Evolutionary conservation across 2,113 vertebrate species (phyloP), one percentile per base, ranked within the genome.

Genomic region (Leuciscus idus): DNA sequence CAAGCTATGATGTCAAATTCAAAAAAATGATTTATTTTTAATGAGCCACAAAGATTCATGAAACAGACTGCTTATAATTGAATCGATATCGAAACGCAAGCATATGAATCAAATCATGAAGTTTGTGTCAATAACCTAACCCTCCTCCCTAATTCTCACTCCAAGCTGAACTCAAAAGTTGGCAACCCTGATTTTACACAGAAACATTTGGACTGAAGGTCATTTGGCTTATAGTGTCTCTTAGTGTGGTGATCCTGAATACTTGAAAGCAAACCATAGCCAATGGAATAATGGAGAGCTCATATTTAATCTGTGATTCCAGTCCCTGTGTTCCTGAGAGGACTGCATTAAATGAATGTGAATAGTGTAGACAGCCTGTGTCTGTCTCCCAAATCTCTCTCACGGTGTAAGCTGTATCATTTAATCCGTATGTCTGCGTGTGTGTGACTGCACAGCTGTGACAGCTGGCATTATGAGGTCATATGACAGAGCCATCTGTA

Each of bases 381-480:
- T 39, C 8, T 52, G 19, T 28, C 62, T 82, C 80, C 62, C 62
- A 52, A 70, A 82, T 82, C 43, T 82, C 62, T 82, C 10, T 33
- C 48, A 82, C 79, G 48, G 79, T 66, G 17, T 19, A 66, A 82
- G 46, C 62, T 23, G 81, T 82, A 66, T 70, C 48, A 50, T 82
- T 68, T 82, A 70, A 82, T 82, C 81, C 46, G 0, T 12, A 30
- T 30, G n/a, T 48, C 6, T 55, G 26, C 70, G 33, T 77, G 39
- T 79, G 33, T 85, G 48, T 57, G 75, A 76, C 39, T 50, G 68
- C 55, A 86, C 85, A 87, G 77, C 84, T 79, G 84, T 85, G 84
- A 86, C 84, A 86, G 77, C 84, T 86, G 84, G 84, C 64, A 64
- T 82, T 81, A 72, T 66, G 39, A 74, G 43, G 78, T 86, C 55